Conservation (phyloP, 1,140 invertebrate genomes). For the Helicoverpa zea region DNA sequence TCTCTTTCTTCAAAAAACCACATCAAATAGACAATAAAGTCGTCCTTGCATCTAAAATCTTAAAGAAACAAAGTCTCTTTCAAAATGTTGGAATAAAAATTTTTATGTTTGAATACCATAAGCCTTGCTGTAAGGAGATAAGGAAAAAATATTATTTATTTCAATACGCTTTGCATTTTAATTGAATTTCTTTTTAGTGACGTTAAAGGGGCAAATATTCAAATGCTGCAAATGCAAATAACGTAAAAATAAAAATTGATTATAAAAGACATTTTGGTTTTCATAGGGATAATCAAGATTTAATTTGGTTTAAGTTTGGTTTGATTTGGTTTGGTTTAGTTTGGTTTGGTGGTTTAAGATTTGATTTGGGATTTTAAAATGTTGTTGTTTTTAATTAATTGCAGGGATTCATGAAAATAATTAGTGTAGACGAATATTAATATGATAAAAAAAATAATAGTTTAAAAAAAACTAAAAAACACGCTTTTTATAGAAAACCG, state of each 20-base stretch:
- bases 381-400: neutral
- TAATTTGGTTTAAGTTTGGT: no score
- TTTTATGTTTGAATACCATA: conserved; percentile 48
- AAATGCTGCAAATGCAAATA: conserved; percentile 18
- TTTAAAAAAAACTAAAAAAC: no score
- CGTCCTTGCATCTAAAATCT: neutral
- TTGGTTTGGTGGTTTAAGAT: no score
- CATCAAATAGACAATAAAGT: conserved; percentile 1
- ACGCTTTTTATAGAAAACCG: no score
- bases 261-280: no score
- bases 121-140: conserved; percentile 47
- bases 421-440: no score
- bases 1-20: neutral
- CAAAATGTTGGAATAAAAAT: conserved; percentile 31
- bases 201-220: conserved; percentile 34
- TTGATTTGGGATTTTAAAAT: no score
- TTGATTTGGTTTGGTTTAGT: no score
- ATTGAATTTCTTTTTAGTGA: conserved; percentile 54
- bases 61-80: conserved; percentile 12
- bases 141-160: conserved; percentile 56
- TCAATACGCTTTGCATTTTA: conserved; percentile 65
- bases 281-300: no score
- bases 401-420: no score
- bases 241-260: neutral
- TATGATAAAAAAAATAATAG: no score